phyloP scores from a whole-genome alignment of 2,888 invertebrate genomes.

The Diplazon laetatorius region DNA sequence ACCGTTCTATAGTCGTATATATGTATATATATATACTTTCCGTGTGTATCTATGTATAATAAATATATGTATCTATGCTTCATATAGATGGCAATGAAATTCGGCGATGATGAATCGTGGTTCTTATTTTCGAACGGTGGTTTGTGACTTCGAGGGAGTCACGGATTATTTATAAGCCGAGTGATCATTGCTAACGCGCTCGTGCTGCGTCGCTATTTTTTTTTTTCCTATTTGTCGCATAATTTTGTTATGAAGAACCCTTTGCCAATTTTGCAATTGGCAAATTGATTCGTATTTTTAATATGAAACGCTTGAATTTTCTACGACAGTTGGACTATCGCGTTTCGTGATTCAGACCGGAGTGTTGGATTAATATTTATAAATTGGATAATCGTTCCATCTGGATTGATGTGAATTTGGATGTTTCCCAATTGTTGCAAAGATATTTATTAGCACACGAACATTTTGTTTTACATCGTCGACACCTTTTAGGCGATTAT shows the following conservation, averaged over 20 bases:
- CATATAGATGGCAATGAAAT: conserved; percentile 17
- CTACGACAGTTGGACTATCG: too few species aligned
- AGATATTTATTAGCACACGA: neutral
- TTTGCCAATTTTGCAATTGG: too few species aligned
- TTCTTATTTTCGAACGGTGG: neutral
- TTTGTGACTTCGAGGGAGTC: neutral
- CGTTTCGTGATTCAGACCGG: neutral
- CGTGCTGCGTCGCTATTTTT: too few species aligned
- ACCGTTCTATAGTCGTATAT: conserved; percentile 52
- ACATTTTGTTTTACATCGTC: neutral
- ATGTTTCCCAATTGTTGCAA: conserved; percentile 18
- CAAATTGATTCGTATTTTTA: too few species aligned
- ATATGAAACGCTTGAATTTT: too few species aligned
- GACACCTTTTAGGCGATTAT: neutral
- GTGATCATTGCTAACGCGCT: neutral
- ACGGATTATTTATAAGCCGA: conserved; percentile 33
- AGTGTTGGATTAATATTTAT: conserved; percentile 23
- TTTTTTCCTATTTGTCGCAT: too few species aligned
- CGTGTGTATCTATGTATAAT: conserved; percentile 27
- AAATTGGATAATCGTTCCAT: conserved; percentile 11
- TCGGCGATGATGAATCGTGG: conserved; percentile 27
- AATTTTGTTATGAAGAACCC: too few species aligned
- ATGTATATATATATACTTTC: too few species aligned
- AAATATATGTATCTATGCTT: conserved; percentile 12
- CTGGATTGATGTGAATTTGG: neutral